Percentiles rank a stretch among this genome's conserved stretches.
These are phyloP conservation scores for Crotalus helleri DNA, from an alignment of 2,113 vertebrate species.

Conservation along the genomic window DNA sequence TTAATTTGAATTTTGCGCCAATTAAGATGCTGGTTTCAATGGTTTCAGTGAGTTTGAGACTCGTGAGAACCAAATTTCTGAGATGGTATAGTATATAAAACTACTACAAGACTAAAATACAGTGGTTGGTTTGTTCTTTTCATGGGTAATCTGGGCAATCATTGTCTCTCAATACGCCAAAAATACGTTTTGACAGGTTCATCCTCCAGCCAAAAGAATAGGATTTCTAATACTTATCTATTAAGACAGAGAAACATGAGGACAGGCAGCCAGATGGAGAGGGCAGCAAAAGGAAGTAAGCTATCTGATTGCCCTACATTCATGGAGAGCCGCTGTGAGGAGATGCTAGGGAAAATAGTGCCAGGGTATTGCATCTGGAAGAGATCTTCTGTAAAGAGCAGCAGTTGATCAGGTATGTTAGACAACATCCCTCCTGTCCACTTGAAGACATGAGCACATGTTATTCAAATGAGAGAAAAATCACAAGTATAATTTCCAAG, in stretches of 20 bases:
- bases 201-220: constrained; percentile 45
- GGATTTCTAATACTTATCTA: constrained; percentile 60
- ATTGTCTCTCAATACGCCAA: constrained; percentile 33
- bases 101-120: constrained; percentile 24
- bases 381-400: constrained; percentile 75
- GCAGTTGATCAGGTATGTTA: constrained; percentile 77
- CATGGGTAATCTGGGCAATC: constrained; percentile 36
- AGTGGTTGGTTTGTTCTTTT: constrained; percentile 28
- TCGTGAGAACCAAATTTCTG: neutral
- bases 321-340: constrained; percentile 72
- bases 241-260: constrained; percentile 73
- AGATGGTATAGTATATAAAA: neutral
- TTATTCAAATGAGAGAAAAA: constrained; percentile 25
- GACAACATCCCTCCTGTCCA: constrained; percentile 62
- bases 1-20: neutral
- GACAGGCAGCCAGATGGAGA: constrained; percentile 76
- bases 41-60: neutral
- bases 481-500: constrained; percentile 6
- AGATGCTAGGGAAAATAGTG: constrained; percentile 78
- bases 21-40: neutral
- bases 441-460: neutral
- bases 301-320: constrained; percentile 68
- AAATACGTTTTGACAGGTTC: constrained; percentile 42
- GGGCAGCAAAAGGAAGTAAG: constrained; percentile 74
- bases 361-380: constrained; percentile 78